These are phyloP conservation scores for Neosalanx taihuensis DNA, from an alignment of 2,797 vertebrate genomes.

Conservation along the genomic window DNA sequence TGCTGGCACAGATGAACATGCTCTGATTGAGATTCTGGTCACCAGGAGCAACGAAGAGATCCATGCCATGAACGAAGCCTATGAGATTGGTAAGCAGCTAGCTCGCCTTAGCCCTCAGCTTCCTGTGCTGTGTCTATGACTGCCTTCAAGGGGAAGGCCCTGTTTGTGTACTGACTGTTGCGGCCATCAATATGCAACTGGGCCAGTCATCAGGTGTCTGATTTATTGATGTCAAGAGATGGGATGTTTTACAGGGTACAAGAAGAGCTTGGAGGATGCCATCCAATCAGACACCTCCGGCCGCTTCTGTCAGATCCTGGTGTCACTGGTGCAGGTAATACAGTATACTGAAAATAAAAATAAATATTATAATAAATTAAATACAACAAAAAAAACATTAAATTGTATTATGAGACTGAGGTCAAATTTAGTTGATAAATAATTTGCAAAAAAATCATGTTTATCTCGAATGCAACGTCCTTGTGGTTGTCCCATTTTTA, in stretches of 20 bases:
- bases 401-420: too few species aligned
- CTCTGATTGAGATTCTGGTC: constrained; percentile 91
- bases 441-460: too few species aligned
- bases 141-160: constrained; percentile 24
- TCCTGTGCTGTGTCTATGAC: not conserved
- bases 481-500: too few species aligned
- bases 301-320: constrained; percentile 88
- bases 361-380: too few species aligned
- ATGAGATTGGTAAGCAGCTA: constrained; percentile 75
- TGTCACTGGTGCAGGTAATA: constrained; percentile 88
- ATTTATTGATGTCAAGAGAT: not conserved
- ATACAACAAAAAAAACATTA: too few species aligned
- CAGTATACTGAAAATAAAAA: not conserved
- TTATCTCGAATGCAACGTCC: too few species aligned
- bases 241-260: constrained; percentile 72
- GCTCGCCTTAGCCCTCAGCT: not conserved
- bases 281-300: constrained; percentile 92
- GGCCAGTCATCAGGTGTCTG: not conserved
- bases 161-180: not conserved
- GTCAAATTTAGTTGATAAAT: too few species aligned
- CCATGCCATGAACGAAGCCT: constrained; percentile 83
- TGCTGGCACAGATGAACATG: constrained; percentile 89
- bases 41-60: constrained; percentile 88
- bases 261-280: constrained; percentile 85
- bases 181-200: not conserved